Evolutionary conservation across 2,797 vertebrate genomes (phyloP).

Genomic region (Takifugu rubripes): DNA sequence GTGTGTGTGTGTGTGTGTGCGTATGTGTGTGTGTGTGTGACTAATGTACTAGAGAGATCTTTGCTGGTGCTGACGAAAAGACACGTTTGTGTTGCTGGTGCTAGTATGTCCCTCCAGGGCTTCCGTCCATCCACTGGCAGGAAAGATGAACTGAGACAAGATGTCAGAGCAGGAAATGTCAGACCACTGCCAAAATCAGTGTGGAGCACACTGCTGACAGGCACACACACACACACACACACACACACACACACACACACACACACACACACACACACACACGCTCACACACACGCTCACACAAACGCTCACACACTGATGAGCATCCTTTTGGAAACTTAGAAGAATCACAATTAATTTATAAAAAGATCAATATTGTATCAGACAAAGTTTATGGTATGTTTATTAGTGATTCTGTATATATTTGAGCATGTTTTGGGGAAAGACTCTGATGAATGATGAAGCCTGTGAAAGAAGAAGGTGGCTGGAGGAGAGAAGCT

Average conservation of each 20-base stretch:
- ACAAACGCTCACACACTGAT: constrained; percentile 15
- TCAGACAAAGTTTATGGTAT: too few relatives aligned
- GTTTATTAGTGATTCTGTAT: too few relatives aligned
- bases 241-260: constrained; percentile 23
- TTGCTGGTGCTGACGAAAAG: constrained; percentile 74
- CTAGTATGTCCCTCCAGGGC: constrained; percentile 70
- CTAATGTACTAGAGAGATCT: constrained; percentile 71
- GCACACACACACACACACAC: constrained; percentile 31
- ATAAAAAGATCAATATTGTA: too few relatives aligned
- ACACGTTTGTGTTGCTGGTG: constrained; percentile 73
- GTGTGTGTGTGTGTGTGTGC: too few relatives aligned
- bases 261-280: constrained; percentile 28
- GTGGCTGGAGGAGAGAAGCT: constrained; percentile 19
- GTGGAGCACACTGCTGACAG: constrained; percentile 58
- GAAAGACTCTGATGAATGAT: constrained; percentile 27
- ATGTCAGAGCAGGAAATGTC: constrained; percentile 76
- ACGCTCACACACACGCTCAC: constrained; percentile 32
- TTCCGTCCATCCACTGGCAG: constrained; percentile 64
- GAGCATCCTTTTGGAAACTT: not conserved
- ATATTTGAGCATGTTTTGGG: not conserved
- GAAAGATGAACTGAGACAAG: constrained; percentile 79
- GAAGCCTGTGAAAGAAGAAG: constrained; percentile 14
- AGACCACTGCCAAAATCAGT: constrained; percentile 68
- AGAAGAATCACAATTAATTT: not conserved
- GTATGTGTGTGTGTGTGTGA: constrained; percentile 52